Base-by-base conservation (phyloP, 1,140 invertebrate species). In the Brachionus plicatilis region DNA sequence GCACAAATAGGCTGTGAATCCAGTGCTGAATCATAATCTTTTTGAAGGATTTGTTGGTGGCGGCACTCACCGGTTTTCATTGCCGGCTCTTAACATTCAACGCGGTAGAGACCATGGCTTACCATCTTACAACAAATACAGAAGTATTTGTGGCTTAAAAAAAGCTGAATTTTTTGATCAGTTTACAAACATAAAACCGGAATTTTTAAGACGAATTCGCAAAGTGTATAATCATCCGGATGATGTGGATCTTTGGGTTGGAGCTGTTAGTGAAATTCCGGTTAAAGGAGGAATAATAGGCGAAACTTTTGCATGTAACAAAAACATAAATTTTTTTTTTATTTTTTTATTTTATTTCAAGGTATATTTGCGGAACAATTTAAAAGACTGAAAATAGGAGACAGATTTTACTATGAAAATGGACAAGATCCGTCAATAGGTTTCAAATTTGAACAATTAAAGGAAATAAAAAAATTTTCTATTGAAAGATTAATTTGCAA, bases 11-110 rank as follows among this genome's bases (percentile, higher is more conserved):
- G 20, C 72, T 47, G 29, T 84, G 12, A 65, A 75, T 56, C 68
- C 68, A 2, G 33, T 20, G 2, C 29, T 85, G 33, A 79, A 60
- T 53, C n/a, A 79, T 66, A 24, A 47, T 9, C 43, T 85, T 24
- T 41, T 41, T 12, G 27, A 85, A 33, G 43, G 66, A 33, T 17
- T 75, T 24, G 45, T 84, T 68, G 41, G 53, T 20, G 27, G 37
- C 2, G 29, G 33, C 14, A 53, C 47, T 2, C n/a, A 33, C 11
- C 0, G 29, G 9, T 43, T 65, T 50, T 79, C 72, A 65, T 91
- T 98, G 14, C 97, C 96, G 2, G 94, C 96, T 0, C 94, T 99
- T 88, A 99, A 99, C 87, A 93, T 97, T 24, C 95, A 96, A 87
- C 90, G 95, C 86, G 94, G 93, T 47, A 90, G 85, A 17, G 85